Evolutionary conservation across 2,113 vertebrate species (phyloP), one percentile per base, ranked within the genome.

Genomic region (Procavia capensis): DNA sequence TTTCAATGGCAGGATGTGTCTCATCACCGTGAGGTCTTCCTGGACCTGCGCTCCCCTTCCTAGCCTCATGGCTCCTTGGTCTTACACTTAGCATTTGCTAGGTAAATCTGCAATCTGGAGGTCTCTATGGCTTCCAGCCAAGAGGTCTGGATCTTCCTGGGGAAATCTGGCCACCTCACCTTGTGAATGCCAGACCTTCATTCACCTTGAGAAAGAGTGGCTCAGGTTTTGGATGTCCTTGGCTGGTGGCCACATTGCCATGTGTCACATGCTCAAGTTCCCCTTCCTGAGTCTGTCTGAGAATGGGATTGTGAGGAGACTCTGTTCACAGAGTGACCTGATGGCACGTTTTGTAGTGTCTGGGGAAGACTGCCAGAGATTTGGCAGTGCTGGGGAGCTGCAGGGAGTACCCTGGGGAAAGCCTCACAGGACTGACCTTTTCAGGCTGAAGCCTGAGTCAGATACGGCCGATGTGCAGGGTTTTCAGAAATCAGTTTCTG

Each of bases 201-300:
- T 63, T 87, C n/a, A 64, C 25, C 39, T 8, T 24, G 20, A 45
- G 41, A 31, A 43, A 25, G 45, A 47, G 36, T 1, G 7, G 87
- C 19, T n/a, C 20, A 5, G 63, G 47, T 50, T 45, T 70, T 68
- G 29, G 41, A 36, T 57, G 81, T 50, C 43, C 24, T 50, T 78
- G 81, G 54, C 47, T 43, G 31, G 68, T 70, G 79, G 45, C 76
- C 86, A 92, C 41, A 8, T 11, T 22, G 31, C n/a, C 45, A 8
- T 25, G 43, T 45, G 11, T 86, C 89, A 78, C 86, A 25, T 36
- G 45, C 27, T 39, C 31, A 9, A 10, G 50, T 6, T 78, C 29
- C 19, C 17, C 34, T 41, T n/a, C 50, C 27, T 20, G 41, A 91
- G 39, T 64, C 87, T 84, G 59, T 75, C 83, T 95, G 88, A 91